phyloP scores from a whole-genome alignment of 2,113 vertebrate genomes.

The Polyodon spathula region DNA sequence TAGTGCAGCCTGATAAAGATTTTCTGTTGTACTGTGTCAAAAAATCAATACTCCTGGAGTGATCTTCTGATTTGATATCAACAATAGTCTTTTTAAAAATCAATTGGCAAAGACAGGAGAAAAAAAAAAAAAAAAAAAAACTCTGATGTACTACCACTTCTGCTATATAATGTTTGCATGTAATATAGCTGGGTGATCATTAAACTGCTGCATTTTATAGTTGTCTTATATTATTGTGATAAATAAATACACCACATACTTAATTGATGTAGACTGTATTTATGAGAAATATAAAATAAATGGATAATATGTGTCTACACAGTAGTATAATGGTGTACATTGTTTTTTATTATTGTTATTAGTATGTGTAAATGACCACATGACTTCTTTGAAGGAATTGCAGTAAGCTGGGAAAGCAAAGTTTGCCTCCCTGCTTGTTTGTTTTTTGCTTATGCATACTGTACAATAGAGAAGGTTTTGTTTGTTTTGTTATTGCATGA shows the following conservation, averaged over 20 bases:
- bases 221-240: too few relatives aligned
- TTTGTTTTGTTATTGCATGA: neutral
- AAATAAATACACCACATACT: too few relatives aligned
- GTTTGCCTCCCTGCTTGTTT: neutral
- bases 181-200: too few relatives aligned
- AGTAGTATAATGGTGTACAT: too few relatives aligned
- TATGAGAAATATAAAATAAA: too few relatives aligned
- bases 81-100: slow-evolving; percentile 63
- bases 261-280: too few relatives aligned
- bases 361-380: too few relatives aligned
- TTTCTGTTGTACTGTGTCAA: slow-evolving; percentile 79
- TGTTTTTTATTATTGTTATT: too few relatives aligned
- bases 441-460: slow-evolving; percentile 2
- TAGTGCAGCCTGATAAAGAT: slow-evolving; percentile 79
- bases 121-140: slow-evolving; percentile 23
- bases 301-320: too few relatives aligned
- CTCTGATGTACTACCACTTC: too few relatives aligned
- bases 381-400: neutral
- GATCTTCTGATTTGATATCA: slow-evolving; percentile 69
- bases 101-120: slow-evolving; percentile 50
- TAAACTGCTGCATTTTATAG: too few relatives aligned
- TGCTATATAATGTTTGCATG: too few relatives aligned
- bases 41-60: slow-evolving; percentile 72
- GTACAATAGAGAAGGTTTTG: neutral
- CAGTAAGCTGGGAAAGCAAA: neutral